Evolutionary conservation across 2,888 invertebrate species (phyloP).

Genomic region (Melieria picta): DNA sequence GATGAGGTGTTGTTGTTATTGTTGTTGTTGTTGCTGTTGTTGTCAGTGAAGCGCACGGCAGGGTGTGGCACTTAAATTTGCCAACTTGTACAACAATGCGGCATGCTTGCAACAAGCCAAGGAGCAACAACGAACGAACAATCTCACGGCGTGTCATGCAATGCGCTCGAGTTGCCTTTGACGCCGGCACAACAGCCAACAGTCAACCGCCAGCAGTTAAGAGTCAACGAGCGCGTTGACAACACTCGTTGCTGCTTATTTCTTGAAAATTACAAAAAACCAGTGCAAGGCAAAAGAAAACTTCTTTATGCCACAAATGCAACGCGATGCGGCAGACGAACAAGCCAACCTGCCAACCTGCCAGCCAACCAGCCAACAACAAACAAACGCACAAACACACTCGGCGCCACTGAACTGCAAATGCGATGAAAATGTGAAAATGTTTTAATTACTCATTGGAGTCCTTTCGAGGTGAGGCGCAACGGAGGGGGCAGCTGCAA

Average conservation of each 20-base stretch:
- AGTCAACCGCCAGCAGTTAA: background rate
- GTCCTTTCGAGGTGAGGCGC: conserved; percentile 20
- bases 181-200: background rate
- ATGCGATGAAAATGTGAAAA: conserved; percentile 47
- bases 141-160: background rate
- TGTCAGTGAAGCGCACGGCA: conserved; percentile 11
- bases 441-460: conserved; percentile 63
- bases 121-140: conserved; percentile 1
- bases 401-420: background rate
- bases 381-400: conserved; percentile 1
- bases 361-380: too few relatives aligned
- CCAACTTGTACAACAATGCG: conserved; percentile 28
- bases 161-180: background rate
- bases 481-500: background rate
- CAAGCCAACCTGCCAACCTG: too few relatives aligned
- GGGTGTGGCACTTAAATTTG: conserved; percentile 33
- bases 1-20: conserved; percentile 28
- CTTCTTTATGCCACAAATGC: conserved; percentile 45
- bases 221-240: conserved; percentile 5
- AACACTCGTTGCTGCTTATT: background rate
- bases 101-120: conserved; percentile 17
- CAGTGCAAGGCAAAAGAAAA: conserved; percentile 32
- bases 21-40: conserved; percentile 10
- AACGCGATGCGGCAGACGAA: conserved; percentile 1
- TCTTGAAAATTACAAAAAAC: conserved; percentile 25